Percentiles rank a stretch among this genome's conserved stretches.
These are phyloP conservation scores for Phymorhynchus buccinoides DNA, from an alignment of 1,140 invertebrate species.

Conservation along the genomic window DNA sequence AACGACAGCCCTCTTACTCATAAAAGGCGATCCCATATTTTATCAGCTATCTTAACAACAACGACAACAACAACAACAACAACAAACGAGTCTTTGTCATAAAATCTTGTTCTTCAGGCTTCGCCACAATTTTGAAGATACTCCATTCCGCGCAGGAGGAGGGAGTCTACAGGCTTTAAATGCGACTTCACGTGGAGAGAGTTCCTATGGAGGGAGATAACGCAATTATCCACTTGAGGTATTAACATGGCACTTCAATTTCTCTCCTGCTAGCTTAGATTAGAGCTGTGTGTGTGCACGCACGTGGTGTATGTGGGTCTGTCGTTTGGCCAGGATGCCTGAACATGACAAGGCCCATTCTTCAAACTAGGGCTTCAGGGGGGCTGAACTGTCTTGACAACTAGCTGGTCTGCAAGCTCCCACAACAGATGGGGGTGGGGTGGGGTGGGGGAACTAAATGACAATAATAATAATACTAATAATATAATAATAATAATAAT, in stretches of 20 bases:
- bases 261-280: conserved; percentile 15
- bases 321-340: background rate
- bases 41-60: background rate
- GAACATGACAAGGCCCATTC: background rate
- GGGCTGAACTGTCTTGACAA: background rate
- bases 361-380: background rate
- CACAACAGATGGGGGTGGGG: no score
- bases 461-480: no score
- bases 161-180: background rate
- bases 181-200: conserved; percentile 12
- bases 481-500: no score
- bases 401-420: no score
- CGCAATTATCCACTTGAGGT: conserved; percentile 23
- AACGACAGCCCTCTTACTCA: background rate
- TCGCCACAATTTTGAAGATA: no score
- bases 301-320: no score
- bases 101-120: no score
- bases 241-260: conserved; percentile 26
- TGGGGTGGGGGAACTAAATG: no score
- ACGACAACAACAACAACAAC: background rate
- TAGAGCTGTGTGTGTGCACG: no score
- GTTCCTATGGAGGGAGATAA: conserved; percentile 9
- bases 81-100: background rate
- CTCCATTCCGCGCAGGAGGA: no score
- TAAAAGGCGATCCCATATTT: background rate